Evolutionary conservation across 1,140 invertebrate species (phyloP).

Genomic region (Saccostrea glomerata): DNA sequence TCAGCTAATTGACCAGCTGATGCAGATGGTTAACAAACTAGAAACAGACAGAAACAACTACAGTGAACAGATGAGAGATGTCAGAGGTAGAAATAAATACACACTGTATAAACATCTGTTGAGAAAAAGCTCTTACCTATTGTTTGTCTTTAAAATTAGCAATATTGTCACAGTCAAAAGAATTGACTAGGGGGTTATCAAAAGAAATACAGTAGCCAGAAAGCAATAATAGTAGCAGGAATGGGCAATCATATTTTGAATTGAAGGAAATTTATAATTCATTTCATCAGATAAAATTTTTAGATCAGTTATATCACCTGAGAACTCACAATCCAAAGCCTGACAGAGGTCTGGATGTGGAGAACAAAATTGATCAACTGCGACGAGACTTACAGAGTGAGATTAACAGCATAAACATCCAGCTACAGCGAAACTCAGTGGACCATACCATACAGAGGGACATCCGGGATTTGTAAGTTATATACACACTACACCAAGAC

Average conservation of each 20-base stretch:
- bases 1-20: slow-evolving; percentile 50
- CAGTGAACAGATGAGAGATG: slow-evolving; percentile 45
- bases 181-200: no score
- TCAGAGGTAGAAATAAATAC: slow-evolving; percentile 15
- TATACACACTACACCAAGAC: not conserved
- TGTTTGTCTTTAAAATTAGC: no score
- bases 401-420: not conserved
- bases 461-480: slow-evolving; percentile 34
- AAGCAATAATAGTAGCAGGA: no score
- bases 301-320: slow-evolving; percentile 21
- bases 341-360: not conserved
- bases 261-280: no score
- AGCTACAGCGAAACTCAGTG: slow-evolving; percentile 20
- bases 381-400: slow-evolving; percentile 11
- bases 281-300: not conserved
- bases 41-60: slow-evolving; percentile 48
- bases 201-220: no score
- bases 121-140: not conserved
- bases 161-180: no score
- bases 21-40: slow-evolving; percentile 51
- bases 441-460: slow-evolving; percentile 24
- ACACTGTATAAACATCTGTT: not conserved
- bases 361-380: slow-evolving; percentile 13
- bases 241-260: no score
- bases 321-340: not conserved